Conservation (phyloP, 2,797 vertebrate species). For the Tragopan temminckii region DNA sequence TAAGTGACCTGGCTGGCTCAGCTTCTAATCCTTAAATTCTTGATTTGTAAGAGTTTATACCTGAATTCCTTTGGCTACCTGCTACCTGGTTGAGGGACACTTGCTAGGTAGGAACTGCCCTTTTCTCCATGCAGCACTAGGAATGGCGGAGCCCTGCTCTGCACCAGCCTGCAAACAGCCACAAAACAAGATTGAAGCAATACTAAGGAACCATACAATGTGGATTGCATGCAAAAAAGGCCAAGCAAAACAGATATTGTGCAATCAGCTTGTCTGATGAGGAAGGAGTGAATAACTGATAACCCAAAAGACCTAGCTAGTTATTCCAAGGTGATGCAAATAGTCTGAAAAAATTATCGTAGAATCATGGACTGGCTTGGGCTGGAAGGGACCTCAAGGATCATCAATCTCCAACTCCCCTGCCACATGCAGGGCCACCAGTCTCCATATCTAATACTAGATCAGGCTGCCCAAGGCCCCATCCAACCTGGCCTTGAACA, state of each 20-base stretch:
- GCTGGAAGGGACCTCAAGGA: no score
- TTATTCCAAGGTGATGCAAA: neutral
- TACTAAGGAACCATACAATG: accelerated
- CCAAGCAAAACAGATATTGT: neutral
- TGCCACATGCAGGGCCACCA: no score
- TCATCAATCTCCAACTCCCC: no score
- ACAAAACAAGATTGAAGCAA: neutral
- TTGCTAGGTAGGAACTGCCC: neutral
- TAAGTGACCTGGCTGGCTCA: neutral
- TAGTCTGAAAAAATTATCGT: neutral
- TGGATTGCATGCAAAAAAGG: neutral
- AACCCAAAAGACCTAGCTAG: neutral
- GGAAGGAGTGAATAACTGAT: neutral
- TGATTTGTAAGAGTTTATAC: neutral
- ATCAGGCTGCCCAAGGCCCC: no score
- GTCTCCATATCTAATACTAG: no score
- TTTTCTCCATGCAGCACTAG: neutral
- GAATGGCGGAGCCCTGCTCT: neutral
- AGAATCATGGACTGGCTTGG: no score
- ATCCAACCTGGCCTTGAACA: no score
- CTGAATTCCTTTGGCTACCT: neutral
- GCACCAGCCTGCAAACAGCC: neutral
- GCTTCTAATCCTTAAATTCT: neutral
- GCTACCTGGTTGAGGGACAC: no score
- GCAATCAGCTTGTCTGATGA: neutral